These are phyloP conservation scores for Gymnopithys bicolor DNA, from an alignment of 2,797 vertebrate species.

Conservation along the genomic window DNA sequence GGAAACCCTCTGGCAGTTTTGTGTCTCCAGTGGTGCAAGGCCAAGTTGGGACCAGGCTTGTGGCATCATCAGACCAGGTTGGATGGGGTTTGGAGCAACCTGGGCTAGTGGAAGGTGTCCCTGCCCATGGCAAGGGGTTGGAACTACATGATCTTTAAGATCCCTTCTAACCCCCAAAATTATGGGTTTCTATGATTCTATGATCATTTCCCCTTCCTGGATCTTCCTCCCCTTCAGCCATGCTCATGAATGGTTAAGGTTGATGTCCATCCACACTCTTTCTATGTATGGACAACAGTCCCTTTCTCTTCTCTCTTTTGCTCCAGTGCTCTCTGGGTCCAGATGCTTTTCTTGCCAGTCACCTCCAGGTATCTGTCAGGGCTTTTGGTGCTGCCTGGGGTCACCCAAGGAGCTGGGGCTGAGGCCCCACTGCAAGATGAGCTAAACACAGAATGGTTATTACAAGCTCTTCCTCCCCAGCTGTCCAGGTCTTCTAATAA, in stretches of 20 bases:
- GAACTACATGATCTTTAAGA: not conserved
- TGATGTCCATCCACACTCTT: not conserved
- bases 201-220: not conserved
- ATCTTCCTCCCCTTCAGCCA: not conserved
- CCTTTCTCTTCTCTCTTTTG: not conserved
- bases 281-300: rapidly evolving
- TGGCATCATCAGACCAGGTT: rapidly evolving
- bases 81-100: not conserved
- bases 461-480: slow-evolving; percentile 39
- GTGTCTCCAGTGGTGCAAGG: not conserved
- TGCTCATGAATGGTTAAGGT: not conserved
- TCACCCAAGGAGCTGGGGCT: not conserved
- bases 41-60: not conserved
- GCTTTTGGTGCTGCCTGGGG: not conserved
- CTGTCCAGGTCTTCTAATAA: slow-evolving; percentile 24
- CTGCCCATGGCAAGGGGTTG: not conserved
- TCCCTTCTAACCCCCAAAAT: not conserved
- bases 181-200: not conserved
- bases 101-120: not conserved
- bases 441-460: not conserved
- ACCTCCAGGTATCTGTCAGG: not conserved
- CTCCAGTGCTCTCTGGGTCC: not conserved
- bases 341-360: not conserved
- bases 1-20: not conserved
- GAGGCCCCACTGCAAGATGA: not conserved